Evolutionary conservation across 1,140 invertebrate species (phyloP).

Genomic region (Drosophila grimshawi): DNA sequence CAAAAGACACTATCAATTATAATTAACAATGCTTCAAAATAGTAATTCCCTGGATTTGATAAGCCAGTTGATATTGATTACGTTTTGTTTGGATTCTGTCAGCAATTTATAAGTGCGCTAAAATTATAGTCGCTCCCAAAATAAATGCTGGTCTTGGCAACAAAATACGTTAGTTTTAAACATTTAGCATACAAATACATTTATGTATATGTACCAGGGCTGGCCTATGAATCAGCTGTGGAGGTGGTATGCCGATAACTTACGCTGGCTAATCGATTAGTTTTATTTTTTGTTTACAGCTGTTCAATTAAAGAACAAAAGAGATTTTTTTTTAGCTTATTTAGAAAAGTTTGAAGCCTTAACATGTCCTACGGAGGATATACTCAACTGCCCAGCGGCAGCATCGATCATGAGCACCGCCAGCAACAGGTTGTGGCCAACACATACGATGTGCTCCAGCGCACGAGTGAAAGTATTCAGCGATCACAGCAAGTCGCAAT

Average conservation of each 20-base stretch:
- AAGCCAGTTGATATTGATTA: conserved; percentile 65
- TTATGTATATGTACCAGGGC: conserved; percentile 9
- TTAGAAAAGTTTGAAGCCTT: background rate
- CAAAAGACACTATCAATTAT: conserved; percentile 69
- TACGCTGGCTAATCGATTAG: background rate
- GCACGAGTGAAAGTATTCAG: conserved; percentile 64
- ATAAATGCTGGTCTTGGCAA: conserved; percentile 45
- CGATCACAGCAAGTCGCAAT: conserved; percentile 90
- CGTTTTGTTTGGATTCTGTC: conserved; percentile 62
- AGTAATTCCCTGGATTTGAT: conserved; percentile 66
- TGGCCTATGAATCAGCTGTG: conserved; percentile 6
- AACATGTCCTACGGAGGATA: conserved; percentile 62
- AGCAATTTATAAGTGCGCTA: conserved; percentile 60
- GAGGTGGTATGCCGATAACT: conserved; percentile 23
- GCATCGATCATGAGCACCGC: conserved; percentile 45
- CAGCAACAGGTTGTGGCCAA: conserved; percentile 63
- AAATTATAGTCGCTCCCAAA: conserved; percentile 17
- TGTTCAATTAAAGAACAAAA: background rate
- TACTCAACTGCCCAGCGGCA: conserved; percentile 64
- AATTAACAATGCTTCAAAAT: conserved; percentile 72
- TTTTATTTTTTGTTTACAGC: background rate
- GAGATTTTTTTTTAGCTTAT: background rate
- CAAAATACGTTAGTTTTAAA: conserved; percentile 39
- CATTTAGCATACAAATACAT: background rate
- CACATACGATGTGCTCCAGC: conserved; percentile 68